Evolutionary conservation across 2,888 invertebrate genomes (phyloP).

Genomic region (Sericinus montela): DNA sequence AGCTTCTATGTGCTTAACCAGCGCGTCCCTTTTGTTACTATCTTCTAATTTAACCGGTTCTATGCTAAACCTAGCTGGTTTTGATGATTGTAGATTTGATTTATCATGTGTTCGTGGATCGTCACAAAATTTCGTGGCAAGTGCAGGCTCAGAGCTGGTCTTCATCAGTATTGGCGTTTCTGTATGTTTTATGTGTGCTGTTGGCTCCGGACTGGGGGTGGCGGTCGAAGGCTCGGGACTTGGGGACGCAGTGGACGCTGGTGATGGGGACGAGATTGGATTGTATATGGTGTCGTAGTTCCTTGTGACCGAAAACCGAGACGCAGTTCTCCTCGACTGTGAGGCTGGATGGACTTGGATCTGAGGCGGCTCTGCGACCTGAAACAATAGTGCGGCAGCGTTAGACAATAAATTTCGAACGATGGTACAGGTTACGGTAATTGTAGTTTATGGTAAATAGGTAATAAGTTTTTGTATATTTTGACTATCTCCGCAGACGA

Average conservation of each 20-base stretch:
- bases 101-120: not conserved
- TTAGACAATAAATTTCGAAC: too few relatives aligned
- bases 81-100: not conserved
- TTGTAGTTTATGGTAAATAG: too few relatives aligned
- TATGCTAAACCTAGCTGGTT: not conserved
- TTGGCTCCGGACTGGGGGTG: constrained; percentile 7
- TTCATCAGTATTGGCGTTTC: constrained; percentile 1
- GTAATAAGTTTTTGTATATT: too few relatives aligned
- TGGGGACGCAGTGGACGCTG: constrained; percentile 25
- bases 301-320: constrained; percentile 66
- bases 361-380: constrained; percentile 64
- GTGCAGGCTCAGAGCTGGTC: not conserved
- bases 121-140: not conserved
- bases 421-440: too few relatives aligned
- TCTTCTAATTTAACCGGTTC: constrained; percentile 1
- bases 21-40: not conserved
- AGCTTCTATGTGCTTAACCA: not conserved
- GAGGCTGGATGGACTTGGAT: constrained; percentile 79
- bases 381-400: constrained; percentile 11
- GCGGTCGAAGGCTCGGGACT: constrained; percentile 18
- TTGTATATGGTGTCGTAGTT: constrained; percentile 62
- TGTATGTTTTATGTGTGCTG: not conserved
- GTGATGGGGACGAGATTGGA: constrained; percentile 35
- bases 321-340: constrained; percentile 71
- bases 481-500: too few relatives aligned